Evolutionary conservation across 2,113 vertebrate species (phyloP).

Genomic region (Pachypanchax playfairii): DNA sequence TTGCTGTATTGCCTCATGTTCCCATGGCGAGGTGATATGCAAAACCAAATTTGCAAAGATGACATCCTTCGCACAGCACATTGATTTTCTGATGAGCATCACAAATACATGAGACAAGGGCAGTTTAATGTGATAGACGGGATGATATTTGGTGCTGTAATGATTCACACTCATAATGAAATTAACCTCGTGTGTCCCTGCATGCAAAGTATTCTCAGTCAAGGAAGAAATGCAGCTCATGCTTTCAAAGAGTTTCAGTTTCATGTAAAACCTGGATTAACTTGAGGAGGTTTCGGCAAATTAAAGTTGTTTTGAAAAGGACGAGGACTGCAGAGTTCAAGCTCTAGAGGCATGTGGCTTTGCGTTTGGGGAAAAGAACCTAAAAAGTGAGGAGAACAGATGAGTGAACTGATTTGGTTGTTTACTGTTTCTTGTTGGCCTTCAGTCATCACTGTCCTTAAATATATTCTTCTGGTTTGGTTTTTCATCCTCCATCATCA

Average conservation of each 20-base stretch:
- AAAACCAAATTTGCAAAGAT: constrained; percentile 50
- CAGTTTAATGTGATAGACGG: background rate
- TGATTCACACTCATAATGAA: constrained; percentile 18
- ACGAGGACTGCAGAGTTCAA: too few species aligned
- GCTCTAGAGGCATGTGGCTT: too few species aligned
- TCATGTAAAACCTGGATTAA: too few species aligned
- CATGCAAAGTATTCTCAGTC: background rate
- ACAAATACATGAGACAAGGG: background rate
- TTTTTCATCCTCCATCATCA: too few species aligned
- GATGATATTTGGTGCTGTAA: background rate
- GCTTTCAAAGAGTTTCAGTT: background rate
- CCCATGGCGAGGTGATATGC: constrained; percentile 37
- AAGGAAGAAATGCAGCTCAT: background rate
- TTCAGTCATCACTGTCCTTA: too few species aligned
- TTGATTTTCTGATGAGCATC: background rate
- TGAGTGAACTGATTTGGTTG: too few species aligned
- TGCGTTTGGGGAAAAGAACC: too few species aligned
- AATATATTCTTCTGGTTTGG: too few species aligned
- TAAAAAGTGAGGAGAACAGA: too few species aligned
- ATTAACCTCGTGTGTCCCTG: background rate
- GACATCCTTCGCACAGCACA: background rate
- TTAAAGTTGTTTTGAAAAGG: too few species aligned
- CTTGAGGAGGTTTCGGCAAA: too few species aligned
- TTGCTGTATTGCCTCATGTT: constrained; percentile 1
- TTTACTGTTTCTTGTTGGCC: too few species aligned